Conservation (phyloP, 2,797 vertebrate genomes). For the Hirundo rustica region DNA sequence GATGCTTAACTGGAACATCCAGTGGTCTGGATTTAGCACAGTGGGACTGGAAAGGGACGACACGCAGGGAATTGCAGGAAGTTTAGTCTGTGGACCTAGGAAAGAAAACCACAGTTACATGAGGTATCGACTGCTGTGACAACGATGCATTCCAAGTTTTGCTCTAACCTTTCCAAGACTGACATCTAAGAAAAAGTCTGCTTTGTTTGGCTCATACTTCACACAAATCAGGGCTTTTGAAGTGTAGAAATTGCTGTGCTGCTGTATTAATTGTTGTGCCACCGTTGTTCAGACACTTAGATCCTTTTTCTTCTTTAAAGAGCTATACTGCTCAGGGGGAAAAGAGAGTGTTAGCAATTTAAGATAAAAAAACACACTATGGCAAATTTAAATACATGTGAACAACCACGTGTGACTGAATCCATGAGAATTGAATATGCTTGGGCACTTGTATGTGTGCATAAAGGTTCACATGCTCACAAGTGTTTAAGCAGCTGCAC, state of each 20-base stretch:
- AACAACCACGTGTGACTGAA: neutral
- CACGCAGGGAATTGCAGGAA: neutral
- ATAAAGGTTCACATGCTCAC: neutral
- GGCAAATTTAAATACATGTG: neutral
- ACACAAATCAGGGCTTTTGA: slow-evolving; percentile 26
- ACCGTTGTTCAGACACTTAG: neutral
- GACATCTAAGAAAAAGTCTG: neutral
- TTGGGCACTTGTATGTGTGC: neutral
- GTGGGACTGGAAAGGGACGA: neutral
- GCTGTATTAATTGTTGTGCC: neutral
- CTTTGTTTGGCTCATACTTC: slow-evolving; percentile 22
- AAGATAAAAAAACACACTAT: neutral
- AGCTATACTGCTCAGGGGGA: neutral
- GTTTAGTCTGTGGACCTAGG: neutral
- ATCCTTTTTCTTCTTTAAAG: neutral
- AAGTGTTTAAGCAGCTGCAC: neutral
- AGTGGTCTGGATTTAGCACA: neutral
- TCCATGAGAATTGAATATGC: neutral
- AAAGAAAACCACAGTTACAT: neutral
- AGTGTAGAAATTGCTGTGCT: neutral
- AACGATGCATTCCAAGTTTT: neutral
- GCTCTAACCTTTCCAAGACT: neutral
- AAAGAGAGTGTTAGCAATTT: neutral
- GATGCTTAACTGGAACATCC: neutral
- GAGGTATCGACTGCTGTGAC: neutral